Evolutionary conservation across 2,797 vertebrate species (phyloP).

Genomic region (Rhinatrema bivittatum): DNA sequence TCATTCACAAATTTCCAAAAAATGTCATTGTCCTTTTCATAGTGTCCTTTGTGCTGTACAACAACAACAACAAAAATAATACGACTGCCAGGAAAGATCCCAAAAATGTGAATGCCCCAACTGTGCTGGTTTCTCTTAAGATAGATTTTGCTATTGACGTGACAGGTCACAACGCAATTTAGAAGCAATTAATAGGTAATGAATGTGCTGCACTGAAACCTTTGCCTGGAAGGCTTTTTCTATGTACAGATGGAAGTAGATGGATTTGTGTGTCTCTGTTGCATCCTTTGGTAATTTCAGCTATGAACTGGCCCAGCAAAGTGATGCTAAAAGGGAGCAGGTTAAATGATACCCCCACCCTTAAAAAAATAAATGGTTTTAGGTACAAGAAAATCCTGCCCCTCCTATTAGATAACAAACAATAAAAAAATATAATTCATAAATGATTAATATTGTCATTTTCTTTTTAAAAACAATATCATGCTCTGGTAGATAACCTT

Average conservation of each 20-base stretch:
- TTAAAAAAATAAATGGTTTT: slow-evolving; percentile 8
- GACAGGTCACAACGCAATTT: slow-evolving; percentile 79
- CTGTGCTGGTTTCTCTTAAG: slow-evolving; percentile 42
- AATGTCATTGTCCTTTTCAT: slow-evolving; percentile 31
- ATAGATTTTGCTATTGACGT: slow-evolving; percentile 67
- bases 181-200: slow-evolving; percentile 90
- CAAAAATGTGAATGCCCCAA: slow-evolving; percentile 22
- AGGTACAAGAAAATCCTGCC: slow-evolving; percentile 4
- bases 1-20: slow-evolving; percentile 7
- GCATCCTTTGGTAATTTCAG: slow-evolving; percentile 41
- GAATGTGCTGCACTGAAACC: slow-evolving; percentile 74
- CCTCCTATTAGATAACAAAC: too few species aligned
- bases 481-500: background rate
- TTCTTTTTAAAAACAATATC: background rate
- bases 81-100: slow-evolving; percentile 24
- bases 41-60: slow-evolving; percentile 24
- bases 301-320: slow-evolving; percentile 26
- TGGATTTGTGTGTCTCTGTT: slow-evolving; percentile 43
- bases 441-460: background rate
- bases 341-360: slow-evolving; percentile 3
- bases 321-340: slow-evolving; percentile 2
- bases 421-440: fast-evolving
- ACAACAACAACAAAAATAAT: slow-evolving; percentile 22
- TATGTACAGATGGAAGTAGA: slow-evolving; percentile 42
- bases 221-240: slow-evolving; percentile 69